Conservation (phyloP, 2,888 invertebrate species). For the Heliconius sara region DNA sequence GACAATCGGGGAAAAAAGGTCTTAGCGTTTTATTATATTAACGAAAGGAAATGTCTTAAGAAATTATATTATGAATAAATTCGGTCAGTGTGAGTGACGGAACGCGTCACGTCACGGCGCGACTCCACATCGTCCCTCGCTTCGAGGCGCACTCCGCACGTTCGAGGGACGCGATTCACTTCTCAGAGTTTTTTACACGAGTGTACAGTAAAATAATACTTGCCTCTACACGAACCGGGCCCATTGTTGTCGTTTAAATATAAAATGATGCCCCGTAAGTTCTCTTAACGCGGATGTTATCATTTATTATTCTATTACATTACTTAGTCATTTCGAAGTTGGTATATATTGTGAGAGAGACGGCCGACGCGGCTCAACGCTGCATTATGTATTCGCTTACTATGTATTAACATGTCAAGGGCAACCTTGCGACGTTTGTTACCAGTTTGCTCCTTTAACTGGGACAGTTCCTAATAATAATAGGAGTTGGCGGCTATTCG, state of each 20-base stretch:
- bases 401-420: constrained; percentile 43
- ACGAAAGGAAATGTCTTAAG: constrained; percentile 50
- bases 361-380: constrained; percentile 22
- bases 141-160: constrained; percentile 56
- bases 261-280: constrained; percentile 74
- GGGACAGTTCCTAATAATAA: constrained; percentile 35
- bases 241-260: constrained; percentile 74
- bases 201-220: constrained; percentile 75
- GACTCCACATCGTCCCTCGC: constrained; percentile 50
- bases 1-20: constrained; percentile 69
- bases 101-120: constrained; percentile 50
- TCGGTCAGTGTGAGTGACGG: constrained; percentile 44
- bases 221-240: constrained; percentile 67
- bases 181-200: constrained; percentile 62
- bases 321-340: constrained; percentile 59
- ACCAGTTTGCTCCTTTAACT: constrained; percentile 37
- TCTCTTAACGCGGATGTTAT: constrained; percentile 80
- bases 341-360: constrained; percentile 38
- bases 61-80: constrained; percentile 49
- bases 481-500: constrained; percentile 36
- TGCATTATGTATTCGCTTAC: constrained; percentile 35
- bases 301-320: constrained; percentile 80
- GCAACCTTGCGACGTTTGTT: constrained; percentile 37
- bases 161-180: constrained; percentile 50
- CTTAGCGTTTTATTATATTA: constrained; percentile 60